phyloP scores from a whole-genome alignment of 2,888 invertebrate genomes.

The Drosophila paucipuncta region DNA sequence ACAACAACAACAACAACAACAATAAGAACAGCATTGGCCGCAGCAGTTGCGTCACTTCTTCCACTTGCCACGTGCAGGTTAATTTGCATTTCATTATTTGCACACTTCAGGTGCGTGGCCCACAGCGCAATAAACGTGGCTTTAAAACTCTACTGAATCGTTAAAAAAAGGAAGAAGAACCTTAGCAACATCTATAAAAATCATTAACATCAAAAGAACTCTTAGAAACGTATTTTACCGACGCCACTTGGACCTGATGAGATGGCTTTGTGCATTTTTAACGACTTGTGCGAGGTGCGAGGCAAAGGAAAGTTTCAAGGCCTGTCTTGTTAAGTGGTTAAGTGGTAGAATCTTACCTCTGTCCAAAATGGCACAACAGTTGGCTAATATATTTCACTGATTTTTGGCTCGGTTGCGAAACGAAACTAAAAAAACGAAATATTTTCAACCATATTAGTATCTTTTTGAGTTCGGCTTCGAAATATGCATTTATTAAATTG shows the following conservation, averaged over 20 bases:
- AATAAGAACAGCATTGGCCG: not conserved
- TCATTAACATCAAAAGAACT: slow-evolving; percentile 28
- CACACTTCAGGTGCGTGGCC: slow-evolving; percentile 43
- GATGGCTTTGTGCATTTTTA: slow-evolving; percentile 8
- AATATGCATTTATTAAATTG: not conserved
- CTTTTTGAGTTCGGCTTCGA: not conserved
- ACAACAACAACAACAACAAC: not conserved
- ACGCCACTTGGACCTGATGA: slow-evolving; percentile 16
- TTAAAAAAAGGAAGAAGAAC: slow-evolving; percentile 33
- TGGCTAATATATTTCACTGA: not conserved
- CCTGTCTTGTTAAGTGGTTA: not conserved
- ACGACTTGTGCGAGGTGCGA: not conserved
- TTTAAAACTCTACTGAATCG: slow-evolving; percentile 41
- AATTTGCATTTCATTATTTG: slow-evolving; percentile 72
- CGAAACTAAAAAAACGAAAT: not conserved
- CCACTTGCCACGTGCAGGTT: slow-evolving; percentile 32
- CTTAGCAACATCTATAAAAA: slow-evolving; percentile 4
- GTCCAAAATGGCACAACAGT: not conserved
- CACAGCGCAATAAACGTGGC: slow-evolving; percentile 29
- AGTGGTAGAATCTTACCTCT: not conserved
- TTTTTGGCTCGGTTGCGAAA: not conserved
- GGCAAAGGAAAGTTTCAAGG: not conserved
- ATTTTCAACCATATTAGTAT: not conserved
- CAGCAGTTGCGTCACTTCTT: slow-evolving; percentile 5
- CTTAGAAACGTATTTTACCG: slow-evolving; percentile 3